Evolutionary conservation across 2,797 vertebrate species (phyloP).

Genomic region (Percopsis omiscomaycus): DNA sequence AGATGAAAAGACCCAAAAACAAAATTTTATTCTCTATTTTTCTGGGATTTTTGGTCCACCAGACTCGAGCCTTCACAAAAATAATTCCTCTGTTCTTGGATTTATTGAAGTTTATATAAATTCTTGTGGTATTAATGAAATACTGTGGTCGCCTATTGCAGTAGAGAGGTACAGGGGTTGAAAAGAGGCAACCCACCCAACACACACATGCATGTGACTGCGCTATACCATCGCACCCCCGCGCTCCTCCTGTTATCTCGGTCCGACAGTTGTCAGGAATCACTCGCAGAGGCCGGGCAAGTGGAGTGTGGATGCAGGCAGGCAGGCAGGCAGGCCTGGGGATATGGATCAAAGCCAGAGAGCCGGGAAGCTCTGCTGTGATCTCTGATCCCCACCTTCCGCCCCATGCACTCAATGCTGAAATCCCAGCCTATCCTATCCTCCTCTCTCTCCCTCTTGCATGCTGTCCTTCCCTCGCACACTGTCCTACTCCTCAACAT

Average conservation of each 20-base stretch:
- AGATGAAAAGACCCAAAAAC: background rate
- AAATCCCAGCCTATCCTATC: slow-evolving; percentile 76
- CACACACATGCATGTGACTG: too few species aligned
- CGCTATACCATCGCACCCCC: slow-evolving; percentile 18
- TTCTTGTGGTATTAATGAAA: slow-evolving; percentile 30
- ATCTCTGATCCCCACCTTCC: slow-evolving; percentile 86
- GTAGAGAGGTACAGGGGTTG: background rate
- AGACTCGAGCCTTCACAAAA: too few species aligned
- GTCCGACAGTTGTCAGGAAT: slow-evolving; percentile 99
- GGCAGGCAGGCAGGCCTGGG: slow-evolving; percentile 92
- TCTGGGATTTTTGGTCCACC: background rate
- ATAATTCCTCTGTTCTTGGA: background rate
- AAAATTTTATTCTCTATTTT: background rate
- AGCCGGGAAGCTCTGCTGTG: slow-evolving; percentile 83
- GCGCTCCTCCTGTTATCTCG: slow-evolving; percentile 88
- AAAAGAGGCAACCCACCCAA: background rate
- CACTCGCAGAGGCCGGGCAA: slow-evolving; percentile 92
- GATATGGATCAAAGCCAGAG: slow-evolving; percentile 98
- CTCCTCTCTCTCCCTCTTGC: slow-evolving; percentile 32
- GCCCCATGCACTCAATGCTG: background rate
- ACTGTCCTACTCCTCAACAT: slow-evolving; percentile 64
- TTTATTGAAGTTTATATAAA: slow-evolving; percentile 16
- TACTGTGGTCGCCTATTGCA: slow-evolving; percentile 13
- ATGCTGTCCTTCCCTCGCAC: slow-evolving; percentile 22
- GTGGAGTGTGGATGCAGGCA: slow-evolving; percentile 48